These are phyloP conservation scores for Isotomurus palustris DNA, from an alignment of 2,888 invertebrate genomes.

Conservation along the genomic window DNA sequence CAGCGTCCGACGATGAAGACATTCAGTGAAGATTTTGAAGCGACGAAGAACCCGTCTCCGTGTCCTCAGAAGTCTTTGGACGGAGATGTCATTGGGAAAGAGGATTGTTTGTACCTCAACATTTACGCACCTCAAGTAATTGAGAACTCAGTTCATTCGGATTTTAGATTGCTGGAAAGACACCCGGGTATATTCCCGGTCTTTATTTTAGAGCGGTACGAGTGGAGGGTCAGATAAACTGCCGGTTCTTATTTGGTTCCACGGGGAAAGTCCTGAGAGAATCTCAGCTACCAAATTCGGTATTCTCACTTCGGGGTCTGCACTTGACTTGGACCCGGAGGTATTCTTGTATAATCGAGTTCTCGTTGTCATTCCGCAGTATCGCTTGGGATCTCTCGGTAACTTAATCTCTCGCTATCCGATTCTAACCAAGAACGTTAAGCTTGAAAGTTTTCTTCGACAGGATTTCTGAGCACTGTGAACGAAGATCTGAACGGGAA, in stretches of 20 bases:
- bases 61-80: constrained; percentile 34
- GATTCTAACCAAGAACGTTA: not conserved
- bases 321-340: constrained; percentile 29
- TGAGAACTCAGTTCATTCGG: too few species aligned
- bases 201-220: too few species aligned
- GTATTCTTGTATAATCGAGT: constrained; percentile 35
- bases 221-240: constrained; percentile 16
- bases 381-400: constrained; percentile 41
- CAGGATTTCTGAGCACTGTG: constrained; percentile 32
- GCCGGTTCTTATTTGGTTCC: constrained; percentile 43
- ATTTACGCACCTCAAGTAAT: constrained; percentile 23
- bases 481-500: constrained; percentile 40
- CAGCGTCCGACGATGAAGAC: constrained; percentile 33
- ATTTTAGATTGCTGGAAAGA: too few species aligned
- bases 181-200: too few species aligned
- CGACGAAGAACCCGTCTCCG: constrained; percentile 18
- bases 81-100: constrained; percentile 25
- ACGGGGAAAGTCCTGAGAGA: constrained; percentile 35
- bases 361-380: constrained; percentile 39
- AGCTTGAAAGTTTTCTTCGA: not conserved
- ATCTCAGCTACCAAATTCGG: constrained; percentile 18
- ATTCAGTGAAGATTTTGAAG: constrained; percentile 25
- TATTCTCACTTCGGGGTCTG: constrained; percentile 28
- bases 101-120: constrained; percentile 33
- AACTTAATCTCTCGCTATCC: not conserved